Percentiles rank a stretch among this genome's conserved stretches.
These are phyloP conservation scores for Alligator mississippiensis DNA, from an alignment of 2,113 vertebrate genomes.

Conservation along the genomic window DNA sequence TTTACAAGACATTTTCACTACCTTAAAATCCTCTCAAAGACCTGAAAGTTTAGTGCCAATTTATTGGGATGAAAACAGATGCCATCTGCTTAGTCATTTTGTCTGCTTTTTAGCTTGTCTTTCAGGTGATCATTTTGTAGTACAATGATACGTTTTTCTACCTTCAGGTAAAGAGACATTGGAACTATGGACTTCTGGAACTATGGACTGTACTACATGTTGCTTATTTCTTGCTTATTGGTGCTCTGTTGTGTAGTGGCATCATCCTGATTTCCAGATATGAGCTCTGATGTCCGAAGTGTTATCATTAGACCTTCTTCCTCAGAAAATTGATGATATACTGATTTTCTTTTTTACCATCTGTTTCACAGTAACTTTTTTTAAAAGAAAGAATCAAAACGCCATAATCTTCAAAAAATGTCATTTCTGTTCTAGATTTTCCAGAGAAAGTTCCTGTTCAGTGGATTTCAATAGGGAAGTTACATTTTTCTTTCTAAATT, in stretches of 20 bases:
- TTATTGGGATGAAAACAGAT: constrained; percentile 19
- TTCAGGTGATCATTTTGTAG: constrained; percentile 7
- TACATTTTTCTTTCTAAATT: background rate
- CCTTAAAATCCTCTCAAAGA: constrained; percentile 6
- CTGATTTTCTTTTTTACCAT: constrained; percentile 52
- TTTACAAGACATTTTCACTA: constrained; percentile 45
- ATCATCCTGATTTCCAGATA: background rate
- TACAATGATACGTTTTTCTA: background rate
- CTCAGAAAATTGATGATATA: constrained; percentile 30
- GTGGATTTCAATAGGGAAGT: constrained; percentile 32
- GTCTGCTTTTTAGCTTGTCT: background rate
- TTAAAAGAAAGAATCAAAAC: constrained; percentile 41
- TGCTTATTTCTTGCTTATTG: constrained; percentile 54
- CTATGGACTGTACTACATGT: background rate
- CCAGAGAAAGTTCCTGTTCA: background rate
- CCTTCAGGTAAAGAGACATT: background rate
- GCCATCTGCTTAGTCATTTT: background rate
- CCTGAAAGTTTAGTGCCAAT: constrained; percentile 14
- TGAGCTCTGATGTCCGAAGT: constrained; percentile 17
- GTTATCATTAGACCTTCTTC: constrained; percentile 18
- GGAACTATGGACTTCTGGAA: background rate
- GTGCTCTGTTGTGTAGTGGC: background rate
- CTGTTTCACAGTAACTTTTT: constrained; percentile 19
- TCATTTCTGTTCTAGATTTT: constrained; percentile 10
- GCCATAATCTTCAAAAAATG: constrained; percentile 16